These are phyloP conservation scores for Romanogobio albipinnatus DNA, from an alignment of 2,113 vertebrate species.

Conservation along the genomic window DNA sequence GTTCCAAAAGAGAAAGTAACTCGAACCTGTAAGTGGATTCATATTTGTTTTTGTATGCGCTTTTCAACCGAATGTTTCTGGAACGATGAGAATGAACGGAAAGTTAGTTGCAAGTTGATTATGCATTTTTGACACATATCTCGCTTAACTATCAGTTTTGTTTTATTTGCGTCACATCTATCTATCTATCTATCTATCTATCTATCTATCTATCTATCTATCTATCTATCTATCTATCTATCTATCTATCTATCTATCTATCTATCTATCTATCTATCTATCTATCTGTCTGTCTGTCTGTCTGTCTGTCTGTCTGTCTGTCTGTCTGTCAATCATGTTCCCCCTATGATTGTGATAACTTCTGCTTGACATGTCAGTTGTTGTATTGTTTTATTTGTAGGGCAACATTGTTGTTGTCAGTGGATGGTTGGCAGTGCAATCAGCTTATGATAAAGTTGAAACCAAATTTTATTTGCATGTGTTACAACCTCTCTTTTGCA, in stretches of 20 bases:
- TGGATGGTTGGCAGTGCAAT: not conserved
- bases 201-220: not conserved
- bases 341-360: too few species aligned
- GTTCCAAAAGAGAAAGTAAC: conserved; percentile 5
- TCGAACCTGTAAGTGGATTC: conserved; percentile 13
- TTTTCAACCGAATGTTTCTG: not conserved
- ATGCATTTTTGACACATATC: too few species aligned
- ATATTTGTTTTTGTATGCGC: not conserved
- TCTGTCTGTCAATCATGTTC: not conserved
- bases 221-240: not conserved
- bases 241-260: not conserved
- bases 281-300: not conserved
- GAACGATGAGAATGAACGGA: not conserved
- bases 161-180: too few species aligned
- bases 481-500: conserved; percentile 3
- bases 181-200: too few species aligned
- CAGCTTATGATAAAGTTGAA: not conserved
- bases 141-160: too few species aligned
- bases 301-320: not conserved
- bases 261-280: not conserved
- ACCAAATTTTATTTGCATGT: not conserved
- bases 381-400: not conserved
- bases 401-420: not conserved
- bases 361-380: not conserved
- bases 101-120: not conserved